These are phyloP conservation scores for Musca vetustissima DNA, from an alignment of 1,140 invertebrate genomes.

Conservation along the genomic window DNA sequence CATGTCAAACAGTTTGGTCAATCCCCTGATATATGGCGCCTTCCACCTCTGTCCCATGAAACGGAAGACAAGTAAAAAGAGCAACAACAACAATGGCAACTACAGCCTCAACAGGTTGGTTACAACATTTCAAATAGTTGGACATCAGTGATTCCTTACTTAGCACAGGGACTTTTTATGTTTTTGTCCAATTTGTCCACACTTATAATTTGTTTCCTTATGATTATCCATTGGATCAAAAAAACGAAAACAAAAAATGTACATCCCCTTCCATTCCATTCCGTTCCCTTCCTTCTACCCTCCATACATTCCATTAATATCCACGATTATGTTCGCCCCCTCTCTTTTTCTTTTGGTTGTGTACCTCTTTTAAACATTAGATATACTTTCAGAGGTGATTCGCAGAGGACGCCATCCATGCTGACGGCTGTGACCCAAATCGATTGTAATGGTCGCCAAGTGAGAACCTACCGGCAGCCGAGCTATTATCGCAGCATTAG, in stretches of 20 bases:
- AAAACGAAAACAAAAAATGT: too few species aligned
- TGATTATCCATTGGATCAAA: too few species aligned
- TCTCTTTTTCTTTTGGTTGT: neutral
- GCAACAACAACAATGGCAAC: constrained; percentile 43
- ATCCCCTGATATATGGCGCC: constrained; percentile 85
- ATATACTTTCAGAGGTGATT: constrained; percentile 43
- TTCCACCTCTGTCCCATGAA: constrained; percentile 71
- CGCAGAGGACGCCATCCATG: constrained; percentile 51
- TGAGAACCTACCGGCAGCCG: constrained; percentile 46
- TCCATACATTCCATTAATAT: neutral
- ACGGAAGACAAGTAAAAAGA: constrained; percentile 41
- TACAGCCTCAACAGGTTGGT: constrained; percentile 50
- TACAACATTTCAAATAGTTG: neutral
- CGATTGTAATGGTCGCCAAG: constrained; percentile 38
- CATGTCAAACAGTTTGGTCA: constrained; percentile 84
- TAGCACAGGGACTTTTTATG: too few species aligned
- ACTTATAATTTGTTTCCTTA: too few species aligned
- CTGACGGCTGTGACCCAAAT: constrained; percentile 51
- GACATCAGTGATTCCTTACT: neutral
- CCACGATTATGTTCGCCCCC: constrained; percentile 23
- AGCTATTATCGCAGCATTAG: constrained; percentile 49
- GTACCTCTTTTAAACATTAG: neutral
- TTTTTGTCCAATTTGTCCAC: too few species aligned
- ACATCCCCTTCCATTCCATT: neutral
- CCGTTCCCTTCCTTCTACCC: neutral